A percentile compares a stretch with the other conserved stretches of the same genome.
Conservation (phyloP, 2,113 vertebrate genomes). For the Dasyurus viverrinus region DNA sequence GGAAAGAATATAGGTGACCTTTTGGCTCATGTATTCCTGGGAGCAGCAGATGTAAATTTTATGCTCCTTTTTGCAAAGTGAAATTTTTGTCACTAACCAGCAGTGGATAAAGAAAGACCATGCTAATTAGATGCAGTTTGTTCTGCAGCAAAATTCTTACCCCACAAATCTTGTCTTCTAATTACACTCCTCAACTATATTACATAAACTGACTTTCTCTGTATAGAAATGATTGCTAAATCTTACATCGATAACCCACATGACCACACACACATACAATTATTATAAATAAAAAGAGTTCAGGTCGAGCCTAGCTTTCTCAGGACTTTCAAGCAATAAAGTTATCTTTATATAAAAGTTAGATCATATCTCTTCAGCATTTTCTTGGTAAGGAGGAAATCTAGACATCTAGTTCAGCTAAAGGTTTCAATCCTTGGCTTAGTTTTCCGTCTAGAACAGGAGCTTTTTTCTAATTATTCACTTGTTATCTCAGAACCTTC, state of each 20-base stretch:
- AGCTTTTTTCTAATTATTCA: constrained; percentile 42
- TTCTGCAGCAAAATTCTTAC: constrained; percentile 33
- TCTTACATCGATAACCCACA: too few relatives aligned
- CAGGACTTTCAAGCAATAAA: neutral
- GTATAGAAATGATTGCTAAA: neutral
- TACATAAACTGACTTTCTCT: constrained; percentile 6
- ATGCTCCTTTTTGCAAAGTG: constrained; percentile 52
- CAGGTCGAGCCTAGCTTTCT: neutral
- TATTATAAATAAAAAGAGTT: neutral
- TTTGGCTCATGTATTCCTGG: constrained; percentile 1
- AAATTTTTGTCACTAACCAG: constrained; percentile 51
- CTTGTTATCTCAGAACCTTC: constrained; percentile 44
- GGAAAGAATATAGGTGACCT: constrained; percentile 25
- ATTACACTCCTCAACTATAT: neutral
- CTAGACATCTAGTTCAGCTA: neutral
- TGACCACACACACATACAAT: neutral
- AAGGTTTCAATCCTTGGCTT: neutral
- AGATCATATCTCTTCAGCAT: neutral
- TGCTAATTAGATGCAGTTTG: constrained; percentile 17
- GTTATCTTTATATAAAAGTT: neutral
- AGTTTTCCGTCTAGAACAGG: constrained; percentile 50
- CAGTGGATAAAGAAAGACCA: constrained; percentile 17
- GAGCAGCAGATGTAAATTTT: constrained; percentile 52
- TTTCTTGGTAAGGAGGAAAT: constrained; percentile 26
- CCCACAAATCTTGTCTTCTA: constrained; percentile 14